Evolutionary conservation across 2,888 invertebrate genomes (phyloP), one percentile per base, ranked within the genome.

Genomic region (Zelleria hepariella): DNA sequence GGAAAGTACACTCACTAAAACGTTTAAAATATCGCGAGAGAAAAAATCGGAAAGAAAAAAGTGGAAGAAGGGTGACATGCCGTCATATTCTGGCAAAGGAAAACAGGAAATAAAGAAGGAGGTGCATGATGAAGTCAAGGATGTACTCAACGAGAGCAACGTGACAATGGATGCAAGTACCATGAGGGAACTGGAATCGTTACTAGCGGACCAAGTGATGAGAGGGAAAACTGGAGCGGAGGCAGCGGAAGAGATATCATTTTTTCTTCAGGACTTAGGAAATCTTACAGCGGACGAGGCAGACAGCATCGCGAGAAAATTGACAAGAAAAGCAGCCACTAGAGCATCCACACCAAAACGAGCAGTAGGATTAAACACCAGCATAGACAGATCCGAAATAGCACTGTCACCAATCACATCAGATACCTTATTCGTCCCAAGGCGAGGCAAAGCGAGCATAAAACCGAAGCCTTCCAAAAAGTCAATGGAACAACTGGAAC

Each of bases 371-470:
- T 15, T 32, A 15, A 32, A 32, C 15, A 15, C 32, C 56, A 60
- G 47, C 64, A 59, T 58, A 60, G 70, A 6, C 27, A 63, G 15
- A 57, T 60, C 20, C 2, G 65, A 15, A 60, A 64, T 0, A 52
- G 64, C 15, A 52, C 62, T 56, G 55, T 55, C 47, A 49, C 62
- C 15, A 23, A 61, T 20, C 59, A 24, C 57, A 58, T 32, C 65
- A 58, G 59, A 63, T 8, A 21, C 21, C 20, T 49, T 20, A 20
- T 18, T 49, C 8, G 21, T 21, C 52, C 80, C 80, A 64, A 66
- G 78, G 49, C 71, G 75, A 62, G 25, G 72, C 6, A 71, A 77
- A 54, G n/a, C n/a, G n/a, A n/a, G n/a, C n/a, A n/a, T n/a, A n/a
- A n/a, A n/a, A n/a, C n/a, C n/a, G n/a, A 70, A 73, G 15, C 2